phyloP scores from a whole-genome alignment of 1,140 invertebrate species.

The Aphelinus certus region DNA sequence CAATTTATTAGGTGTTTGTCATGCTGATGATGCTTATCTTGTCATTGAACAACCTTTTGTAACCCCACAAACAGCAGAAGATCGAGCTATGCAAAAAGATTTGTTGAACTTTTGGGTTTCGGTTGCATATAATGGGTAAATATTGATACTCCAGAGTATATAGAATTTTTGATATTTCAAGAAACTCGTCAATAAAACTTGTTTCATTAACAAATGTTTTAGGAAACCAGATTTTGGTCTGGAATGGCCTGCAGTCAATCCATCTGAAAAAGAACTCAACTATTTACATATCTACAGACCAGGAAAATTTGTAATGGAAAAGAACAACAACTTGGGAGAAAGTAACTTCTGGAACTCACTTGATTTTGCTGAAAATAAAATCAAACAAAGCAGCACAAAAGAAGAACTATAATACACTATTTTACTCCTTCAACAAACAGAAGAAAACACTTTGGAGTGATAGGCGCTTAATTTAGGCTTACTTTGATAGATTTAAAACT shows the following conservation, averaged over 20 bases:
- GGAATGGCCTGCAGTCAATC: slow-evolving; percentile 57
- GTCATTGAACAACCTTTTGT: slow-evolving; percentile 55
- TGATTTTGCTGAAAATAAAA: slow-evolving; percentile 66
- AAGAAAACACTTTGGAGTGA: too few species aligned
- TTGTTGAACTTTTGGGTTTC: slow-evolving; percentile 68
- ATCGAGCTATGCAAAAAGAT: slow-evolving; percentile 65
- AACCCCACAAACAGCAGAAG: slow-evolving; percentile 55
- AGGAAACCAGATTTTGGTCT: slow-evolving; percentile 55
- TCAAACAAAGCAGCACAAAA: slow-evolving; percentile 18
- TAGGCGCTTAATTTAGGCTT: too few species aligned
- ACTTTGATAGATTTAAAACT: too few species aligned
- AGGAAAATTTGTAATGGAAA: slow-evolving; percentile 59
- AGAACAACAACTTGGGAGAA: slow-evolving; percentile 63
- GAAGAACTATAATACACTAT: slow-evolving; percentile 27
- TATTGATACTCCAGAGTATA: slow-evolving; percentile 38
- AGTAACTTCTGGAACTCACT: slow-evolving; percentile 69
- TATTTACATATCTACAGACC: slow-evolving; percentile 68
- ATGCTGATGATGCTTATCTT: slow-evolving; percentile 69
- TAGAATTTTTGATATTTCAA: background rate
- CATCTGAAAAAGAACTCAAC: slow-evolving; percentile 55
- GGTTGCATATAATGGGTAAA: slow-evolving; percentile 68
- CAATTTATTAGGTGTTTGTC: slow-evolving; percentile 66
- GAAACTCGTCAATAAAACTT: too few species aligned
- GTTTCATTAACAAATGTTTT: slow-evolving; percentile 19
- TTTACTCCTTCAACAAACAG: too few species aligned